Evolutionary conservation across 2,888 invertebrate genomes (phyloP).

Genomic region (Rhingia campestris): DNA sequence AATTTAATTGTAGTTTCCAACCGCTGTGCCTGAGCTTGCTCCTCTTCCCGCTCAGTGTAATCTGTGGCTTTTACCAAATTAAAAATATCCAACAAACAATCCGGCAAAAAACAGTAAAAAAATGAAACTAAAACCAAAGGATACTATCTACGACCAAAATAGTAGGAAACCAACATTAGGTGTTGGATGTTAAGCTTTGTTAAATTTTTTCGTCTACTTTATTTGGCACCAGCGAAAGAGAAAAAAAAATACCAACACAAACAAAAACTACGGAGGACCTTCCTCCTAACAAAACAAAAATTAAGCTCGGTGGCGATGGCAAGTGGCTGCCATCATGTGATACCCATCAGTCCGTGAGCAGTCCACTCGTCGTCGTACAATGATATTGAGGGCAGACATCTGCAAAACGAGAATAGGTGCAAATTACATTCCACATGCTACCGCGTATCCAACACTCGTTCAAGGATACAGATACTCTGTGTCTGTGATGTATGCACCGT

Average conservation of each 20-base stretch:
- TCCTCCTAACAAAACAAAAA: constrained; percentile 13
- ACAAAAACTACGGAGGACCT: constrained; percentile 16
- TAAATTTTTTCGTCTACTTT: constrained; percentile 10
- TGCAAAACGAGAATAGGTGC: constrained; percentile 72
- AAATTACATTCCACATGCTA: constrained; percentile 74
- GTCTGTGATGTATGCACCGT: constrained; percentile 45
- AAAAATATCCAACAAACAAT: constrained; percentile 13
- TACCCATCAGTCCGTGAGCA: constrained; percentile 68
- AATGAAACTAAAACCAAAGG: constrained; percentile 15
- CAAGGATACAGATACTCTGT: constrained; percentile 51
- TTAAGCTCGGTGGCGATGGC: constrained; percentile 44
- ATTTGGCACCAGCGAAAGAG: constrained; percentile 28
- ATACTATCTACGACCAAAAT: constrained; percentile 1
- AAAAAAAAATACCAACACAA: constrained; percentile 5
- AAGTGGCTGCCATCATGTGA: constrained; percentile 65
- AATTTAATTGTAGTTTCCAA: constrained; percentile 34
- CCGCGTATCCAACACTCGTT: constrained; percentile 59
- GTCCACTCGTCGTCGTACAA: constrained; percentile 48
- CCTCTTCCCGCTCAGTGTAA: constrained; percentile 23
- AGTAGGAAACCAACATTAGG: constrained; percentile 58
- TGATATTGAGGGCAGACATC: constrained; percentile 70
- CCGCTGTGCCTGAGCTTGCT: constrained; percentile 11
- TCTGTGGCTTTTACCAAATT: constrained; percentile 22
- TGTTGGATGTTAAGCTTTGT: constrained; percentile 67
- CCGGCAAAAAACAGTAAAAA: background rate